phyloP scores from a whole-genome alignment of 2,113 vertebrate genomes.

The Sorex fumeus region DNA sequence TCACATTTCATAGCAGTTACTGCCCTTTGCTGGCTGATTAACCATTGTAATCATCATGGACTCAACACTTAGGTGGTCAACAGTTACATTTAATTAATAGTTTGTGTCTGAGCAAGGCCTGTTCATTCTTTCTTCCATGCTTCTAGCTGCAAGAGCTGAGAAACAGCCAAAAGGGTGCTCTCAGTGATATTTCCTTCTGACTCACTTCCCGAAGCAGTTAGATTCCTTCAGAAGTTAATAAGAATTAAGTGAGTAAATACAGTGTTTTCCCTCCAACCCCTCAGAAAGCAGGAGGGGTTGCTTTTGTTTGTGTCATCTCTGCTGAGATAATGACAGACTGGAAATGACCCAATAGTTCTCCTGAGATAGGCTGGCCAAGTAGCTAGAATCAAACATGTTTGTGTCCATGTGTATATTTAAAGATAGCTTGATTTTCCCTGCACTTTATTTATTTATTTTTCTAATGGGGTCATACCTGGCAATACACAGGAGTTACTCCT shows the following conservation, averaged over 20 bases:
- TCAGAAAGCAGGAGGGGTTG: not conserved
- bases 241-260: conserved; percentile 49
- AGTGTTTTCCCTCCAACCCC: conserved; percentile 10
- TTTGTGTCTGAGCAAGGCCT: not conserved
- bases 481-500: too few relatives aligned
- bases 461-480: too few relatives aligned
- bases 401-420: conserved; percentile 39
- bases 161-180: not conserved
- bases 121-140: accelerated
- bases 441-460: too few relatives aligned
- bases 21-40: not conserved
- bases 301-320: conserved; percentile 59
- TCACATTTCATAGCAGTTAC: not conserved
- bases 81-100: not conserved
- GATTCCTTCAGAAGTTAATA: not conserved
- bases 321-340: conserved; percentile 41
- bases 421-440: not conserved
- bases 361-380: not conserved
- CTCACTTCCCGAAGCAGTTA: not conserved
- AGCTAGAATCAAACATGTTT: conserved; percentile 29
- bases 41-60: not conserved
- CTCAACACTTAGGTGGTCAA: not conserved
- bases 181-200: not conserved
- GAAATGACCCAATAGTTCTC: conserved; percentile 4
- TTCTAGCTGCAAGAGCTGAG: not conserved